Conservation (phyloP, 1,140 invertebrate species). For the Pseudachorutes palmiensis region DNA sequence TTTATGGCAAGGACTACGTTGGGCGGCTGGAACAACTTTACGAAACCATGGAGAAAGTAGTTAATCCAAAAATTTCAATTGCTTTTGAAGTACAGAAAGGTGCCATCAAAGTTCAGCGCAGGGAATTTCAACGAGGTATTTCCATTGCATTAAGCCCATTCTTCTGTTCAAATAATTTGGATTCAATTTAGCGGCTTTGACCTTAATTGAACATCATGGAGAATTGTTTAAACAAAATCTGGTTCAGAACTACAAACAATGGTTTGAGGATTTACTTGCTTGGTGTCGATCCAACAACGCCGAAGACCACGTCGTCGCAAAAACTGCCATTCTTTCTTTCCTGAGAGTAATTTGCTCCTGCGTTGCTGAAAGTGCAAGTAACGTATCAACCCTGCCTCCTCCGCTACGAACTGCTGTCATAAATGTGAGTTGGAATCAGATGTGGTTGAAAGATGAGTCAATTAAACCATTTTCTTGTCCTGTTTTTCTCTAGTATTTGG, state of each 20-base stretch:
- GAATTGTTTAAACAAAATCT: conserved; percentile 14
- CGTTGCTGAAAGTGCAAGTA: conserved; percentile 5
- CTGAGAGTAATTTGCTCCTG: conserved; percentile 16
- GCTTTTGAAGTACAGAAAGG: conserved; percentile 8
- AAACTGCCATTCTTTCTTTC: conserved; percentile 26
- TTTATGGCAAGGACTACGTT: background rate
- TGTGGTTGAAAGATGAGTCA: too few relatives aligned
- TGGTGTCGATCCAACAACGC: conserved; percentile 33
- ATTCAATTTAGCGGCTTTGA: conserved; percentile 24
- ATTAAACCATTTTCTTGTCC: too few relatives aligned
- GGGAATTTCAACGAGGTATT: conserved; percentile 36
- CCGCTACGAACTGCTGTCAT: too few relatives aligned
- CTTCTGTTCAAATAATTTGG: background rate
- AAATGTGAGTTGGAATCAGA: too few relatives aligned
- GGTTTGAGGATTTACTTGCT: conserved; percentile 30
- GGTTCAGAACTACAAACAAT: conserved; percentile 17
- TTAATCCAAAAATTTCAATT: conserved; percentile 34
- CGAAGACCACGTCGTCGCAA: conserved; percentile 26
- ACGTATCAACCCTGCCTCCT: too few relatives aligned
- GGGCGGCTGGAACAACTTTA: conserved; percentile 19
- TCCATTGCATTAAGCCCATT: background rate
- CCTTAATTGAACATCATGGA: conserved; percentile 27
- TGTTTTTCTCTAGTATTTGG: conserved; percentile 25
- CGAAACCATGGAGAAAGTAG: conserved; percentile 27
- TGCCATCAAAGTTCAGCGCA: conserved; percentile 22